A percentile compares a stretch with the other conserved stretches of the same genome.
Evolutionary conservation across 2,797 vertebrate species (phyloP).

Genomic region (Hydrocynus forskahlii): DNA sequence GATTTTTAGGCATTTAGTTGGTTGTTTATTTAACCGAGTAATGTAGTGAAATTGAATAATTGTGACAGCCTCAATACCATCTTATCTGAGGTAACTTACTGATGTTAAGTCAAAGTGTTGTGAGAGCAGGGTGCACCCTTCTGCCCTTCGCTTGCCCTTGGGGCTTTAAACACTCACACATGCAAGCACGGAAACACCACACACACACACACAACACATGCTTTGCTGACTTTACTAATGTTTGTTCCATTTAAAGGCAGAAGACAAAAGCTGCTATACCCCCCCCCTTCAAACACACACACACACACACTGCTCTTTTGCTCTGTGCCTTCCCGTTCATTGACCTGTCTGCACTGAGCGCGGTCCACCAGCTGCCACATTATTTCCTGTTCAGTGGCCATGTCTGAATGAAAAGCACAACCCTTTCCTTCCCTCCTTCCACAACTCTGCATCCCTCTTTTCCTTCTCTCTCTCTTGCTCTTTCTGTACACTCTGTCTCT

Average conservation of each 20-base stretch:
- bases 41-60: background rate
- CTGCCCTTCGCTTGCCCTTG: slow-evolving; percentile 19
- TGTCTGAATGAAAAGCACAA: slow-evolving; percentile 51
- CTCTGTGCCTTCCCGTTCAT: slow-evolving; percentile 49
- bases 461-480: slow-evolving; percentile 1
- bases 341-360: slow-evolving; percentile 62
- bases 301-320: slow-evolving; percentile 35
- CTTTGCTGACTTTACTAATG: slow-evolving; percentile 56
- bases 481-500: slow-evolving; percentile 6
- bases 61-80: background rate
- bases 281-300: slow-evolving; percentile 36
- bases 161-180: slow-evolving; percentile 26
- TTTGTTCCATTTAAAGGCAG: slow-evolving; percentile 69
- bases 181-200: slow-evolving; percentile 16
- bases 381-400: slow-evolving; percentile 69
- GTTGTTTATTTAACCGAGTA: too few relatives aligned
- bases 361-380: slow-evolving; percentile 74
- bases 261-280: slow-evolving; percentile 65
- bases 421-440: slow-evolving; percentile 48
- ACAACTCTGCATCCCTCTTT: slow-evolving; percentile 32
- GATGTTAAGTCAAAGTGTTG: slow-evolving; percentile 13
- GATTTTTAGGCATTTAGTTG: too few relatives aligned
- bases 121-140: slow-evolving; percentile 2
- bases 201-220: slow-evolving; percentile 24
- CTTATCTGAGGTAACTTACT: slow-evolving; percentile 21